Percentiles rank a stretch among this genome's conserved stretches.
phyloP scores from a whole-genome alignment of 2,888 invertebrate genomes.

The Chloromyia formosa region DNA sequence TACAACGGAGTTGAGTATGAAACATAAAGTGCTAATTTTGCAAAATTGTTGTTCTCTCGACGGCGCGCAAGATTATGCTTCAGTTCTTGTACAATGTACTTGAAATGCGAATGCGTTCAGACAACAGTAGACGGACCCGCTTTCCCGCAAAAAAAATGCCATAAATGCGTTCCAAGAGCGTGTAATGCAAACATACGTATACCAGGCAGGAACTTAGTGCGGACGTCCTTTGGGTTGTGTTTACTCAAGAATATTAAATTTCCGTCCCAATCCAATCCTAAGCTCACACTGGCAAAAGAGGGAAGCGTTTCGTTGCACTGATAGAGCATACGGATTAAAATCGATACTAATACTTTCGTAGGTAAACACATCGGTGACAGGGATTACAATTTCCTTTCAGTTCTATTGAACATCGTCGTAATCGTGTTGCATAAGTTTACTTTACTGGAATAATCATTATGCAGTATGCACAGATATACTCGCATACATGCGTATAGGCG shows the following conservation, averaged over 20 bases:
- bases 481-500: no score
- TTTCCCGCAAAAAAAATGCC: no score
- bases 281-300: no score
- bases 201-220: background rate
- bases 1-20: background rate
- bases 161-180: background rate
- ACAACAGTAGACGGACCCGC: no score
- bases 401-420: conserved; percentile 2
- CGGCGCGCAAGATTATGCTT: background rate
- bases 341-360: background rate
- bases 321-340: no score
- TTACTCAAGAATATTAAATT: background rate
- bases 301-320: no score
- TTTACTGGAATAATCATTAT: background rate
- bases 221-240: background rate
- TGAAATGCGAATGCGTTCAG: background rate
- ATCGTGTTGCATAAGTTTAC: conserved; percentile 8
- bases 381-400: background rate
- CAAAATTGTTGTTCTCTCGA: background rate
- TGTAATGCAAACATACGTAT: conserved; percentile 9
- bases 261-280: background rate
- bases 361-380: background rate
- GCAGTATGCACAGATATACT: no score
- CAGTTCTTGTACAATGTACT: background rate
- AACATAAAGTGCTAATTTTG: conserved; percentile 8